These are phyloP conservation scores for Microcebus griseorufus DNA, from an alignment of 2,113 vertebrate species.

Conservation along the genomic window DNA sequence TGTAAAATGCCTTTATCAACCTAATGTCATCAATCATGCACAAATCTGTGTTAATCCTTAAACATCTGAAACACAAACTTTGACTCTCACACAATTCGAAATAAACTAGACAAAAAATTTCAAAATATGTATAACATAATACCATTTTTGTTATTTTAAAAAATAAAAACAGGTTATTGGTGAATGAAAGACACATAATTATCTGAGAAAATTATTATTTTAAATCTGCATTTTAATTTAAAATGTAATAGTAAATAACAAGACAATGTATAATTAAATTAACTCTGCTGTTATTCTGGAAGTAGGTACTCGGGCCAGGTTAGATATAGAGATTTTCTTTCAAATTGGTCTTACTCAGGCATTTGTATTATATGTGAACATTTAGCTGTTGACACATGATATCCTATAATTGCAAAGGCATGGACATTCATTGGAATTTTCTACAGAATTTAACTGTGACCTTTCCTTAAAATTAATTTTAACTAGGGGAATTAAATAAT, in stretches of 20 bases:
- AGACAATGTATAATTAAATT: no score
- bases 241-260: no score
- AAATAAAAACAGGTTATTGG: no score
- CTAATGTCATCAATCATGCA: neutral
- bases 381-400: neutral
- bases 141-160: neutral
- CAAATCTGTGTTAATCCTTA: neutral
- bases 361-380: neutral
- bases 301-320: no score
- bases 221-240: no score
- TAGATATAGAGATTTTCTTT: no score
- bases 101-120: neutral
- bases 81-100: neutral
- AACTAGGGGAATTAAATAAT: neutral
- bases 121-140: neutral
- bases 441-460: neutral
- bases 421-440: neutral
- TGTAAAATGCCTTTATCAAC: neutral
- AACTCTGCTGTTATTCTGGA: no score
- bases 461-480: no score
- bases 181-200: no score
- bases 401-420: neutral
- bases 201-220: no score
- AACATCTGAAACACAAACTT: neutral
- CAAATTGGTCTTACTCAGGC: no score